phyloP scores from a whole-genome alignment of 2,888 invertebrate genomes.

The Actias luna region DNA sequence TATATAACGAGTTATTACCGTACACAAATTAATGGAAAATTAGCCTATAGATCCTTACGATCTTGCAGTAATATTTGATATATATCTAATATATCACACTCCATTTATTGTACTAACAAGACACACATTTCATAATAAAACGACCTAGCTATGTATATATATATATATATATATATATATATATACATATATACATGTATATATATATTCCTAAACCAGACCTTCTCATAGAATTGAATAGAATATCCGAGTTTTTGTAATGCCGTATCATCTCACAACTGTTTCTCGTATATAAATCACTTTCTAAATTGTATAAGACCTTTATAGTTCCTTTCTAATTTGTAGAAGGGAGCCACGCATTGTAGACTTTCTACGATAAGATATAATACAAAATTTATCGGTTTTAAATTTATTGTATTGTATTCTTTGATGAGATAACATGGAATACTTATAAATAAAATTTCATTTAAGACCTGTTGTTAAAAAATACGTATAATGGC shows the following conservation, averaged over 20 bases:
- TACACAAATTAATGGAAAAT: no score
- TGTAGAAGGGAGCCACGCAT: conserved; percentile 3
- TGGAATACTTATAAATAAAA: neutral
- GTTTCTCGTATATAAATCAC: conserved; percentile 1
- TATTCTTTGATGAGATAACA: neutral
- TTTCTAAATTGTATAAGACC: conserved; percentile 10
- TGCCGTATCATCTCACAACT: neutral
- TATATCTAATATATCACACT: no score
- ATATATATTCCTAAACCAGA: no score
- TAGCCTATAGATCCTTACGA: no score
- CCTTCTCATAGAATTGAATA: neutral
- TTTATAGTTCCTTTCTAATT: conserved; percentile 11
- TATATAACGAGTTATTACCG: no score
- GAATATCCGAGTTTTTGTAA: neutral
- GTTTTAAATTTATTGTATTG: neutral
- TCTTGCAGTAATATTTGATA: no score
- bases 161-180: no score
- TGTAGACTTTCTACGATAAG: neutral
- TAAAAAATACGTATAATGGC: neutral
- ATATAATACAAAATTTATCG: neutral
- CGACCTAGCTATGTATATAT: no score
- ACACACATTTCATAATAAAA: no score
- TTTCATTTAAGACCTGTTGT: neutral
- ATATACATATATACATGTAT: no score
- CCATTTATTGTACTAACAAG: no score